Base-by-base conservation (phyloP, 2,113 vertebrate species). In the Agelaius phoeniceus region DNA sequence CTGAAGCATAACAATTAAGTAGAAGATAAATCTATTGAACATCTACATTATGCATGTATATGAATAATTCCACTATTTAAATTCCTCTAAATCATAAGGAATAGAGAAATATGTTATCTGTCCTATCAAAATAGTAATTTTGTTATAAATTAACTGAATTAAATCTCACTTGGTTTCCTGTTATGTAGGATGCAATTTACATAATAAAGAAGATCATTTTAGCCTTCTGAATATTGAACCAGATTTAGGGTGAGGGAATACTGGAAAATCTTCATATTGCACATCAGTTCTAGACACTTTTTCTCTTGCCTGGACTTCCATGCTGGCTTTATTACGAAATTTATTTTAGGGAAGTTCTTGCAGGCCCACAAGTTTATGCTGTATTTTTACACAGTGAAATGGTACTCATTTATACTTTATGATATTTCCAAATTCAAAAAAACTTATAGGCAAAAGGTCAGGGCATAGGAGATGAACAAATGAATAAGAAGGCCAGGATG, bases 51-150 rank as follows among this genome's bases (percentile, higher is more conserved):
- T 85, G 68, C 65, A 44, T 30, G 55, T 41, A 75, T 83, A 93
- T 85, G 7, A 94, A 68, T 93, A 90, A 91, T 95, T 75, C 31
- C 6, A 48, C 26, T 92, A 49, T 75, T 87, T 94, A 74, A 92
- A 91, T 88, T 89, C 57, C 76, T 91, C 82, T 84, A 87, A 52
- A 80, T 79, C 55, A 74, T 79, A 72, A 95, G 24, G 65, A 89
- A 84, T 87, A 9, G 74, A 94, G 81, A 96, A 90, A 92, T 96
- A 91, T 51, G 52, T 84, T 66, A 90, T 85, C 77, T 73, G 26
- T 49, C 57, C 84, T 88, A 93, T 75, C 73, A 96, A 95, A 96
- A 94, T 54, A 87, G 33, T 87, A 85, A 89, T 49, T 92, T 87
- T 57, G 51, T 66, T 93, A 94, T 87, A 81, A 95, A 90, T 87